phyloP scores from a whole-genome alignment of 2,888 invertebrate species.

The Leuctra nigra region DNA sequence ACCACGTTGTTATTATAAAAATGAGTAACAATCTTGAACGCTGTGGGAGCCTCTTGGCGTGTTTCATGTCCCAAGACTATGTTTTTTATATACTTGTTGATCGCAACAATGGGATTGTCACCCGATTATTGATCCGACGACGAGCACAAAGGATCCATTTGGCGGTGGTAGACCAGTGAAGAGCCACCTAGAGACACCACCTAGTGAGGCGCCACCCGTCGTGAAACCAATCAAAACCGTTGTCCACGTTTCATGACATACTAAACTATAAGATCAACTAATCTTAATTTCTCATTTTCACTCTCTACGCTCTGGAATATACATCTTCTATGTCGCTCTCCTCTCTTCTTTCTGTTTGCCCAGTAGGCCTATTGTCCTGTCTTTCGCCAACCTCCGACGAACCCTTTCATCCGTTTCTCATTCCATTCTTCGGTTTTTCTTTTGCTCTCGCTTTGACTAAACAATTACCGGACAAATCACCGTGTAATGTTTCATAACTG shows the following conservation, averaged over 20 bases:
- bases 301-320: too few relatives aligned
- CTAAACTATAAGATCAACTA: too few relatives aligned
- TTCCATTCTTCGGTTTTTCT: too few relatives aligned
- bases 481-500: constrained; percentile 7
- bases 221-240: constrained; percentile 14
- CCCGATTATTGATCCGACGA: constrained; percentile 1
- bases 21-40: neutral
- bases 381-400: too few relatives aligned
- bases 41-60: neutral
- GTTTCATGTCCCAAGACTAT: neutral
- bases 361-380: too few relatives aligned
- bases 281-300: too few relatives aligned
- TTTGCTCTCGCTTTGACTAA: neutral
- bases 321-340: too few relatives aligned
- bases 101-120: neutral
- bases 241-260: constrained; percentile 7
- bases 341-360: too few relatives aligned
- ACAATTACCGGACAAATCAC: constrained; percentile 3
- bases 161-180: neutral
- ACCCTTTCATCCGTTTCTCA: too few relatives aligned
- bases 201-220: constrained; percentile 8
- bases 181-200: constrained; percentile 2
- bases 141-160: neutral
- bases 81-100: neutral
- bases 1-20: neutral